phyloP scores from a whole-genome alignment of 2,113 vertebrate species.

The Labeo catla region DNA sequence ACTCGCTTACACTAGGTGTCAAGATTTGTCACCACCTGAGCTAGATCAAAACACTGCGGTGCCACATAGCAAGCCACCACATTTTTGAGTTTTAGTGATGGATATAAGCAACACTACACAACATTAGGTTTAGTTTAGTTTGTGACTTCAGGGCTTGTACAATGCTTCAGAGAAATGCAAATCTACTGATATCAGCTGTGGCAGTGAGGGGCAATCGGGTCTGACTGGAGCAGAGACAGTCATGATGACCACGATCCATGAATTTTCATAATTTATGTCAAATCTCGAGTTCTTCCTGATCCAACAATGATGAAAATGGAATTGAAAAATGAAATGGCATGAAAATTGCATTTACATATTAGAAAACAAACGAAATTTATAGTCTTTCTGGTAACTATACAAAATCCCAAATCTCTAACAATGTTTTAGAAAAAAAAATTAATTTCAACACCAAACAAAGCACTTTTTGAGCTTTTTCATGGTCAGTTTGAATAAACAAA shows the following conservation, averaged over 20 bases:
- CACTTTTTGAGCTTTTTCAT: not conserved
- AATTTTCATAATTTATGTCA: not conserved
- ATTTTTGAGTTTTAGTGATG: not conserved
- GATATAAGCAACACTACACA: not conserved
- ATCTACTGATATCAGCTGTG: conserved; percentile 13
- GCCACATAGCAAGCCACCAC: not conserved
- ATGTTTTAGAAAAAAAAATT: not conserved
- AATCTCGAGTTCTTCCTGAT: not conserved
- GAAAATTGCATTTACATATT: not conserved
- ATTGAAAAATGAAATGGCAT: not conserved
- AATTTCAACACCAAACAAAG: not conserved
- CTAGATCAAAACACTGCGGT: not conserved
- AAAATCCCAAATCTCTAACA: not conserved
- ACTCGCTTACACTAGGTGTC: not conserved
- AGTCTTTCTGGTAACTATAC: not conserved
- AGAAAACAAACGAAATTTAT: not conserved
- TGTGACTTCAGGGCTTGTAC: not conserved
- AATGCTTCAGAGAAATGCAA: conserved; percentile 25
- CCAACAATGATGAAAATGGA: not conserved
- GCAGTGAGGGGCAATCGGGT: not conserved
- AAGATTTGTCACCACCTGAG: conserved; percentile 29
- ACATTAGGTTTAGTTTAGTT: not conserved
- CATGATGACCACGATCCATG: not conserved
- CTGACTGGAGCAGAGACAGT: not conserved
- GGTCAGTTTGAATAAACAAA: not conserved